phyloP scores from a whole-genome alignment of 2,888 invertebrate species.

The Polyommatus icarus region DNA sequence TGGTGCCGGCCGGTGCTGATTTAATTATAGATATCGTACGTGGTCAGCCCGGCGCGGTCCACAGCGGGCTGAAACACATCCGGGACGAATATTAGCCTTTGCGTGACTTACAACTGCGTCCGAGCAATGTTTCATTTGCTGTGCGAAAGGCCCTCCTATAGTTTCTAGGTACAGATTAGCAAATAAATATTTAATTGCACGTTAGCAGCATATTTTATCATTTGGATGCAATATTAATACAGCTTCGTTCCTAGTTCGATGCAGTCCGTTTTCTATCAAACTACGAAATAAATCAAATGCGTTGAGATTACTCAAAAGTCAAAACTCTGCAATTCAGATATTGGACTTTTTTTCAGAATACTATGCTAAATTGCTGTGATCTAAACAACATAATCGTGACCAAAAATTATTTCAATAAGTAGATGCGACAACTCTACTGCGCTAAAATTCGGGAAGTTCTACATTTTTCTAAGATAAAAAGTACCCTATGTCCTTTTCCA shows the following conservation, averaged over 20 bases:
- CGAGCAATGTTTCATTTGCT: background rate
- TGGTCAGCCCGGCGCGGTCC: background rate
- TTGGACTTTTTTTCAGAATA: too few relatives aligned
- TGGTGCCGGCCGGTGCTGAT: background rate
- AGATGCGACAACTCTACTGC: too few relatives aligned
- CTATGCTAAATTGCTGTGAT: too few relatives aligned
- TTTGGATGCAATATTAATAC: background rate
- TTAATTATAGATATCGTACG: background rate
- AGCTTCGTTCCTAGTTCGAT: background rate
- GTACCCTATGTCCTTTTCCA: too few relatives aligned
- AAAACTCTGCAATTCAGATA: too few relatives aligned
- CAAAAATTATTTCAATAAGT: too few relatives aligned
- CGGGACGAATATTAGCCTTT: background rate
- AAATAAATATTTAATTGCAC: background rate
- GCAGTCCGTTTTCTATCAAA: background rate
- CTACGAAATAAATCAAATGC: too few relatives aligned
- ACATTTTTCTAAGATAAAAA: too few relatives aligned
- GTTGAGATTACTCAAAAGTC: too few relatives aligned
- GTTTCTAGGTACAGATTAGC: background rate
- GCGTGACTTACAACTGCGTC: background rate
- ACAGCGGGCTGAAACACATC: background rate
- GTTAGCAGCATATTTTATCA: too few relatives aligned
- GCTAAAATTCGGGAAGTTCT: too few relatives aligned
- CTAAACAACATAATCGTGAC: too few relatives aligned
- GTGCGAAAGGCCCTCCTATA: background rate